Evolutionary conservation across 2,113 vertebrate genomes (phyloP), one percentile per base, ranked within the genome.

Genomic region (Gobio gobio): DNA sequence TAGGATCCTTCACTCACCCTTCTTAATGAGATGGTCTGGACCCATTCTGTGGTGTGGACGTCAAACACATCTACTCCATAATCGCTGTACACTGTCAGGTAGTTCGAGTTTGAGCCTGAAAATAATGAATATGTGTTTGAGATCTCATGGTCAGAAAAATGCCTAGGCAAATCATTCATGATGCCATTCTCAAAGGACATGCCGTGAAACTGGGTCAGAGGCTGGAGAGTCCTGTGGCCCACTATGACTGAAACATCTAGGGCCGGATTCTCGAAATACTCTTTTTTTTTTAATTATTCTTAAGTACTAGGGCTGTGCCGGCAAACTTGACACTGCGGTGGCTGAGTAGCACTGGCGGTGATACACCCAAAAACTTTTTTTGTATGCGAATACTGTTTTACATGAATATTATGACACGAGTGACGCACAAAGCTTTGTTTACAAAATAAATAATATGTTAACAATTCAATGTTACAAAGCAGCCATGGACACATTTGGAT

Each of bases 51-150:
- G 72, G 96, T 96, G 91, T 94, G 93, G 83, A 97, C 95, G 47
- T 99, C 97, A 24, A 98, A 99, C 7, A 99, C 96, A n/a, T 99
- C 97, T 0, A 97, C 94, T 0, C 97, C 97, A 0, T 99, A 98
- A 22, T 99, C 97, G 1, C 97, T 98, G 93, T 99, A 99, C 80
- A 99, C 96, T 0, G 97, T 97, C 90, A 99, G 93, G 49, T 98
- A 97, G 0, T 95, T 94, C 6, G 96, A 91, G 92, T 92, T 97
- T 84, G 97, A 98, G 89, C 97, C 98, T 99, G 89, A 0, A 83
- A n/a, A 82, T 18, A 84, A 73, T 45, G 20, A 26, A 73, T 63
- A 40, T 58, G 16, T 13, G 22, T n/a, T 70, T 51, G 43, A 82
- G 20, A 82, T 14, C 26, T 36, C 61, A 22, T 56, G 29, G 58